Evolutionary conservation across 1,140 invertebrate species (phyloP), one percentile per base, ranked within the genome.

Genomic region (Vanessa tameamea): DNA sequence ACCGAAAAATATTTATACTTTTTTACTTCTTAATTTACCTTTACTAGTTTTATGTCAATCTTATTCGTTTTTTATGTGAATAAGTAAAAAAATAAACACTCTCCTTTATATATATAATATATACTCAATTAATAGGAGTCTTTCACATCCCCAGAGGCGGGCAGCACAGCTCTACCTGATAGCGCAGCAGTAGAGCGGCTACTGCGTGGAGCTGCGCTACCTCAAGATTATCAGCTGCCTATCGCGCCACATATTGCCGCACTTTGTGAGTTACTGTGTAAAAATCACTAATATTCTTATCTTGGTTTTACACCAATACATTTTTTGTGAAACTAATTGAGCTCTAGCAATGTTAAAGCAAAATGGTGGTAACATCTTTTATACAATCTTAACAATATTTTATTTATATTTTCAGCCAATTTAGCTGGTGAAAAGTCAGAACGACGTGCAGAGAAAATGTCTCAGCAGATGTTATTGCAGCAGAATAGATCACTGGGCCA

Each of bases 211-310:
- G 80, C 89, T 1, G 87, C 90, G 2, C 77, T 93, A 59, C 87
- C 90, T 20, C 92, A 92, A 73, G 93, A 93, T 81, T 93, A 93
- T 76, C 93, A 93, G 84, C 82, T 93, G 77, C 93, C 92, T 5
- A 83, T 93, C 3, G 86, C 92, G 51, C 93, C 93, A 6, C 93
- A 93, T 78, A 85, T 93, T 16, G 93, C 93, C n/a, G 93, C 93
- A 72, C 89, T 93, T 81, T 92, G 93, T 93, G 89, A 92, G 90
- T 92, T 89, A 73, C 80, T 90, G 79, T 82, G 85, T 89, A 89
- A 89, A 89, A 82, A 85, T 88, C 81, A 50, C 63, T 20, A 20
- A 14, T 47, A 7, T 64, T 64, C 16, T 48, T 47, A 23, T 7
- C 0, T 64, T 9, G 47, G 8, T 55, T 55, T 6, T 16, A 9